Conservation (phyloP, 2,888 invertebrate species). For the Leptinotarsa tumamoca region DNA sequence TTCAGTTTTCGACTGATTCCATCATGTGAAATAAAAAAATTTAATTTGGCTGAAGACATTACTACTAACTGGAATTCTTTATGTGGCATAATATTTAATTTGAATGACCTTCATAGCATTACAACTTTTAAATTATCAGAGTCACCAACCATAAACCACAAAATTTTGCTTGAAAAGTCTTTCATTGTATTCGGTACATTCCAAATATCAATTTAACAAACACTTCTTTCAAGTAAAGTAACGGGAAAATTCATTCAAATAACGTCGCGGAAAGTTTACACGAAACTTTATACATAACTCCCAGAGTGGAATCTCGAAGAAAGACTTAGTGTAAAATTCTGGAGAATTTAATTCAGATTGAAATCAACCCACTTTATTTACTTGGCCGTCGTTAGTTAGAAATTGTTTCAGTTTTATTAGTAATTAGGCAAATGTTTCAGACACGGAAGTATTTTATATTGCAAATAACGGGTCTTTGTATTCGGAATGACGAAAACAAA, state of each 20-base stretch:
- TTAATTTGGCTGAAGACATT: too few species aligned
- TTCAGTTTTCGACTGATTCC: too few species aligned
- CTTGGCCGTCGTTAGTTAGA: not conserved
- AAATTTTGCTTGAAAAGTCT: not conserved
- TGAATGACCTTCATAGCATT: too few species aligned
- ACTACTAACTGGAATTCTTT: too few species aligned
- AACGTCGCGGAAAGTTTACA: slow-evolving; percentile 34
- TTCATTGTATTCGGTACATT: not conserved
- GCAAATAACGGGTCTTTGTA: not conserved
- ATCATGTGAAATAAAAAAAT: too few species aligned
- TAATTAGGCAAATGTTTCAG: slow-evolving; percentile 1
- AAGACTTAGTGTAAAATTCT: slow-evolving; percentile 3
- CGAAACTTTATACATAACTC: slow-evolving; percentile 39
- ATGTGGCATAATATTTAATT: too few species aligned
- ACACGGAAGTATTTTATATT: not conserved
- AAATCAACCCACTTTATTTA: not conserved
- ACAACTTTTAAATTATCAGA: too few species aligned
- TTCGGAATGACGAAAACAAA: not conserved
- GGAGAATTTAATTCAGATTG: slow-evolving; percentile 6
- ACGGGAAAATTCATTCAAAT: slow-evolving; percentile 35
- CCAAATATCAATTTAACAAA: slow-evolving; percentile 31
- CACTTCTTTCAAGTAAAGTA: slow-evolving; percentile 24
- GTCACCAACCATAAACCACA: not conserved
- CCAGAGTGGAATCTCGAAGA: slow-evolving; percentile 23
- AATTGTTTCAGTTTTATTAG: not conserved